Evolutionary conservation across 2,888 invertebrate genomes (phyloP).

Genomic region (Cheilosia variabilis): DNA sequence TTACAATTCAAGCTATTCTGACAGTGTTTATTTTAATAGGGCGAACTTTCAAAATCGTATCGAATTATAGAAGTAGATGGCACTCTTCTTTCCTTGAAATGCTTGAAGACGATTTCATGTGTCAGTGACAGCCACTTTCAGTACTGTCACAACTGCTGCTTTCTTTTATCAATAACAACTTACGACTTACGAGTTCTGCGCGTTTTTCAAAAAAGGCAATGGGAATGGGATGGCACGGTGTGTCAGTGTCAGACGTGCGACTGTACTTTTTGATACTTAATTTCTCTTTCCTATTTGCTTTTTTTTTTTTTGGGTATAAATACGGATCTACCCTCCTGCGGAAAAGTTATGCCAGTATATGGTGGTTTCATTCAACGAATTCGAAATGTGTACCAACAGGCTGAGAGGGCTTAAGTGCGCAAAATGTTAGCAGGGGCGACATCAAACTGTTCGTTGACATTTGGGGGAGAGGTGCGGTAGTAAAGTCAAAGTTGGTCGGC

Average conservation of each 20-base stretch:
- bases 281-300: conserved; percentile 21
- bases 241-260: conserved; percentile 43
- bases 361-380: conserved; percentile 18
- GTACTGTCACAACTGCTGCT: conserved; percentile 57
- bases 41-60: conserved; percentile 52
- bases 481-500: conserved; percentile 58
- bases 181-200: conserved; percentile 1
- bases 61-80: conserved; percentile 31
- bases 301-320: not conserved
- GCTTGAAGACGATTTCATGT: conserved; percentile 49
- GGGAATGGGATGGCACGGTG: conserved; percentile 17
- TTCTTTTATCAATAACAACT: conserved; percentile 30
- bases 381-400: conserved; percentile 16
- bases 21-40: conserved; percentile 57
- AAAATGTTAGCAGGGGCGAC: conserved; percentile 5
- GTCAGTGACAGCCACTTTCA: conserved; percentile 57
- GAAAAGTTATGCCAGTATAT: conserved; percentile 4
- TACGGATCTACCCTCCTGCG: conserved; percentile 4
- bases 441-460: not conserved
- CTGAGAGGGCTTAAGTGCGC: conserved; percentile 14
- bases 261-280: conserved; percentile 63
- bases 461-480: conserved; percentile 8
- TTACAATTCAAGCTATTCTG: conserved; percentile 42
- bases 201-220: conserved; percentile 31
- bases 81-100: conserved; percentile 50